Evolutionary conservation across 2,113 vertebrate species (phyloP).

Genomic region (Pavo muticus): DNA sequence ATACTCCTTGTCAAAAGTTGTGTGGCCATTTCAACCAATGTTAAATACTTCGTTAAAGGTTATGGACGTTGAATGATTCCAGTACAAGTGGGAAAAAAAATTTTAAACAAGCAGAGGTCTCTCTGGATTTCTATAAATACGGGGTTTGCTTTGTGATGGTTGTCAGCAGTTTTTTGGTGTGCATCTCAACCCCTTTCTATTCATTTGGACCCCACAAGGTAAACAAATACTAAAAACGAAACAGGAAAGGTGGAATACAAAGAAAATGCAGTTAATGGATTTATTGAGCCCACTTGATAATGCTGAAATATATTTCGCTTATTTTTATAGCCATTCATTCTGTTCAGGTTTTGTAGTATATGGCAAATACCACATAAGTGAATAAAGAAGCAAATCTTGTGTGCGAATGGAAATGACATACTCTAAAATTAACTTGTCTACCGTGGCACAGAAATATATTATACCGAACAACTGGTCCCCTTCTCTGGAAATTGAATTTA

Average conservation of each 20-base stretch:
- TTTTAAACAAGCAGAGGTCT: constrained; percentile 10
- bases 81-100: not conserved
- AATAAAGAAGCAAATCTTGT: not conserved
- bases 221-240: constrained; percentile 26
- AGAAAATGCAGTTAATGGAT: not conserved
- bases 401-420: not conserved
- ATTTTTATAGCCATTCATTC: not conserved
- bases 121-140: not conserved
- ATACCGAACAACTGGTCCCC: not conserved
- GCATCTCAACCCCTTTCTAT: not conserved
- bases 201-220: constrained; percentile 18
- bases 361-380: not conserved
- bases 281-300: not conserved
- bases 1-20: not conserved
- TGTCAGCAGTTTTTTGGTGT: not conserved
- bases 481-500: not conserved
- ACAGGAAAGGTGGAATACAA: not conserved
- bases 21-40: not conserved
- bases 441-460: not conserved
- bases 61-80: not conserved
- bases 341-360: not conserved
- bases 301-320: constrained; percentile 8
- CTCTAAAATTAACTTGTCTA: constrained; percentile 5
- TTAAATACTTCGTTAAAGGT: not conserved
- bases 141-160: not conserved